Conservation (phyloP, 2,113 vertebrate genomes). For the Sphyrna mokarran region DNA sequence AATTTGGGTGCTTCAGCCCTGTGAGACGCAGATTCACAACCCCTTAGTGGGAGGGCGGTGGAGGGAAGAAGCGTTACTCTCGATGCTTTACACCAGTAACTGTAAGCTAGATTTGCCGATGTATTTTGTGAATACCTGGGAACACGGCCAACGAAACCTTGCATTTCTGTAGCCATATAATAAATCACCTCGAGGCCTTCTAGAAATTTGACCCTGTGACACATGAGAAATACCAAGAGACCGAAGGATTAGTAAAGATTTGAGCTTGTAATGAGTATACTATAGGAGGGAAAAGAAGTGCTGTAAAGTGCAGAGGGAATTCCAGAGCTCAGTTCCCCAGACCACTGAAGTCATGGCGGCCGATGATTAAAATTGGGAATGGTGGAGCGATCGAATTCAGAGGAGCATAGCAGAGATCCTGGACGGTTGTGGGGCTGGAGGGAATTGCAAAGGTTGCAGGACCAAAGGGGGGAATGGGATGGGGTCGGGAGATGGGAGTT, state of each 20-base stretch:
- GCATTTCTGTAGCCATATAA: too few species aligned
- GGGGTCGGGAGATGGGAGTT: too few species aligned
- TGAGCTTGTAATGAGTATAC: too few species aligned
- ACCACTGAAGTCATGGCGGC: background rate
- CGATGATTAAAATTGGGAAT: background rate
- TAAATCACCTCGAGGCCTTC: too few species aligned
- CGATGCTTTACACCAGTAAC: background rate
- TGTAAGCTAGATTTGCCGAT: background rate
- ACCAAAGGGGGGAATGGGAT: too few species aligned
- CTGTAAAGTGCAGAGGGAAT: background rate
- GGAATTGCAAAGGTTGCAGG: background rate
- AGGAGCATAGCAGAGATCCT: background rate
- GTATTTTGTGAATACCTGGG: background rate
- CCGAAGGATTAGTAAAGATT: too few species aligned
- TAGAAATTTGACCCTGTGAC: too few species aligned
- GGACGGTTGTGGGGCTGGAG: background rate
- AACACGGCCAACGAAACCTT: background rate
- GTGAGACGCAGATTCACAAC: background rate
- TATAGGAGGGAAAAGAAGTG: too few species aligned
- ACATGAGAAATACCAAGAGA: too few species aligned
- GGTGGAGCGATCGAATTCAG: background rate
- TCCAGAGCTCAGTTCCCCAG: background rate
- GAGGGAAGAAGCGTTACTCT: too few species aligned
- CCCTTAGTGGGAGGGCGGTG: too few species aligned
- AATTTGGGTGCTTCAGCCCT: background rate